Evolutionary conservation across 2,113 vertebrate species (phyloP), one percentile per base, ranked within the genome.

Genomic region (Speoplatyrhinus poulsoni): DNA sequence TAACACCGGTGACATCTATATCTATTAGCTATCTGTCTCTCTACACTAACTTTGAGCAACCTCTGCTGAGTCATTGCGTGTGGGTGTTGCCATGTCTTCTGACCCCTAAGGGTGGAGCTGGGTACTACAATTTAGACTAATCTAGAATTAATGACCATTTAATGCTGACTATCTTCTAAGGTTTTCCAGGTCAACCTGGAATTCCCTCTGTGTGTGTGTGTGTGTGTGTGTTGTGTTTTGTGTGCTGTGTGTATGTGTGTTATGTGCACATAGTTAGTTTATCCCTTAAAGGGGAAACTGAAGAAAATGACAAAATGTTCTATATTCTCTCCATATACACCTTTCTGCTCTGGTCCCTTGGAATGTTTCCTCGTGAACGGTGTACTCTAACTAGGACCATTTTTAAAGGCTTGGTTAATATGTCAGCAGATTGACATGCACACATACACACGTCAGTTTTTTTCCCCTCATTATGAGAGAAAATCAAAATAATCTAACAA

Each of bases 71-170:
- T 59, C 2, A 70, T 53, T n/a, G 41, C 13, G 4, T 1, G 46
- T 46, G 52, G 55, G 33, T 50, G 26, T 59, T 60, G 46, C 56
- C 59, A 80, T 69, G 60, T 19, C 17, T 68, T 57, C 61, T 67
- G 83, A 82, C 89, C 60, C 81, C 85, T 63, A 72, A 83, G 15
- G 86, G 72, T 61, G 61, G 59, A 54, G 33, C 70, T 19, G 5
- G 8, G 75, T 62, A 72, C 47, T 67, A 55, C 80, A 62, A 12
- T 9, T 19, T 17, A 71, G 47, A n/a, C 26, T 80, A 85, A 87
- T 82, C 83, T 79, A 79, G 68, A 58, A 53, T 76, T 82, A 85
- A 89, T 90, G 88, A 89, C 60, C 55, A 72, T 70, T 50, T 87
- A 81, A 90, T 75, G 83, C 83, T 79, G 19, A 19, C 19, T 19